Conservation (phyloP, 2,113 vertebrate species). For the Callithrix jacchus region DNA sequence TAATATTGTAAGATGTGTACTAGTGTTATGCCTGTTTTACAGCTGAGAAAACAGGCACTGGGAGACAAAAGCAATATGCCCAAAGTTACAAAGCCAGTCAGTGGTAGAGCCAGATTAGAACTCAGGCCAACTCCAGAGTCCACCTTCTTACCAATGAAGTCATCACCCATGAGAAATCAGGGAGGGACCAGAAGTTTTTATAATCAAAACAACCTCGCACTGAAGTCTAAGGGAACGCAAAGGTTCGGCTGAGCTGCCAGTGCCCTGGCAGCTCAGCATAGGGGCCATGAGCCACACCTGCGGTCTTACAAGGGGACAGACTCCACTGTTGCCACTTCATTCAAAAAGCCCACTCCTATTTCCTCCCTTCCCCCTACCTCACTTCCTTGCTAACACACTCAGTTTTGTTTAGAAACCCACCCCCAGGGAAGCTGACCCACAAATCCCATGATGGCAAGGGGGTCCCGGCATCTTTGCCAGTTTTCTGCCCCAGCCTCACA, state of each 20-base stretch:
- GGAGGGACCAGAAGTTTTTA: neutral
- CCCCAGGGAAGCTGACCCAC: neutral
- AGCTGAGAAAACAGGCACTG: neutral
- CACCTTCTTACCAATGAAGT: neutral
- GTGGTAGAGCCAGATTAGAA: neutral
- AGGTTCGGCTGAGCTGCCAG: neutral
- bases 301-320: neutral
- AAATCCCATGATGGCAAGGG: neutral
- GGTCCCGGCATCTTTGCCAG: neutral
- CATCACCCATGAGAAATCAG: neutral
- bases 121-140: neutral
- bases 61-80: neutral
- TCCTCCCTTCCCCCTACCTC: neutral
- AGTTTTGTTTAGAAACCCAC: neutral
- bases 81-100: neutral
- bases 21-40: neutral
- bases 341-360: neutral
- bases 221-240: neutral
- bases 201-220: neutral
- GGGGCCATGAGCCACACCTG: neutral
- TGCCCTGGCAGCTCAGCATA: accelerated
- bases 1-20: neutral
- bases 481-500: neutral
- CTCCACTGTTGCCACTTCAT: neutral
- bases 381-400: neutral